Evolutionary conservation across 1,140 invertebrate genomes (phyloP), one percentile per base, ranked within the genome.

Genomic region (Portunus trituberculatus): DNA sequence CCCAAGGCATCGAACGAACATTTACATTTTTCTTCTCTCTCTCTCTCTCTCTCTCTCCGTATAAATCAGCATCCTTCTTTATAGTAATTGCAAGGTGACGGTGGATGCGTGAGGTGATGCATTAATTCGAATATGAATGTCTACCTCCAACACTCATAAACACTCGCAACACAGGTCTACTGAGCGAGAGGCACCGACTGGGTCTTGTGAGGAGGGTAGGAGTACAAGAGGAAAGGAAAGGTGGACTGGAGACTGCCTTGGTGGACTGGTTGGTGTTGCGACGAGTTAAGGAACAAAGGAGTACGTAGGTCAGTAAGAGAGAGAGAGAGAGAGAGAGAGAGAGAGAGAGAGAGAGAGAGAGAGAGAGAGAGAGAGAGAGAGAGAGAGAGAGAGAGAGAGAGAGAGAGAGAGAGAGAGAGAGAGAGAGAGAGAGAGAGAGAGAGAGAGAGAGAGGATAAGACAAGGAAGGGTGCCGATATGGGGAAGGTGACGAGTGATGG

Each of bases 201-300:
- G 84, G 39, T 25, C 28, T 39, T 16, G 84, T 14, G 39, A 4
- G 31, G 31, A 31, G 45, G 45, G 87, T 25, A 25, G 87, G 87
- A 89, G 45, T 14, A 8, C 2, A 88, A 29, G 25, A 3, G 25
- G 45, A n/a, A 89, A 8, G 39, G 39, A 89, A 48, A 46, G 39
- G 87, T 31, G 84, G 84, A 20, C 31, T 20, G 12, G 52, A 59
- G 16, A 0, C 52, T 59, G 20, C 28, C 28, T 20, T 82, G 76
- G 76, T 28, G 83, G 83, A 10, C n/a, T 16, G 83, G n/a, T 12
- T 10, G 12, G n/a, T 25, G 83, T 10, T 4, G 84, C 10, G 84
- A 87, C 84, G 84, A 28, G 84, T 87, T 46, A 10, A 32, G 84
- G 84, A 87, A 87, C 84, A 87, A 87, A 87, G 84, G 84, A 39